Evolutionary conservation across 2,113 vertebrate species (phyloP).

Genomic region (Petroica traversi): DNA sequence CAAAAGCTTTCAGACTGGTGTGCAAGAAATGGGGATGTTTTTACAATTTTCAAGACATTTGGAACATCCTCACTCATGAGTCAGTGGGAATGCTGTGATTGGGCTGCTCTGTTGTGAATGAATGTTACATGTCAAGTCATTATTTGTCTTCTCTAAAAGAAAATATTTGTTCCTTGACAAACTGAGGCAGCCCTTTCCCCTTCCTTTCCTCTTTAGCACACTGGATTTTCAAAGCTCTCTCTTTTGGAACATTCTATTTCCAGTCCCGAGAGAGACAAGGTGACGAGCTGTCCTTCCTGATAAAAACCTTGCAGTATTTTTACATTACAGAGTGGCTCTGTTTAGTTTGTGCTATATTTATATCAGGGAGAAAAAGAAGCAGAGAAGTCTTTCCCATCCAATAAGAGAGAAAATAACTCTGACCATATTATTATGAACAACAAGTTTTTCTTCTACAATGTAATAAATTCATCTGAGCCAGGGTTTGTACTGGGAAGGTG

Average conservation of each 20-base stretch:
- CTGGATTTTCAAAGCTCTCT: slow-evolving; percentile 46
- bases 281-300: slow-evolving; percentile 53
- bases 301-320: slow-evolving; percentile 58
- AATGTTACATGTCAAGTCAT: slow-evolving; percentile 51
- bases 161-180: slow-evolving; percentile 57
- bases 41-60: slow-evolving; percentile 29
- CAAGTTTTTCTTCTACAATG: slow-evolving; percentile 33
- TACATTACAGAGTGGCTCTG: slow-evolving; percentile 65
- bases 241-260: slow-evolving; percentile 62
- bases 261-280: slow-evolving; percentile 49
- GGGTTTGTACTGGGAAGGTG: slow-evolving; percentile 45
- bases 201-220: slow-evolving; percentile 41
- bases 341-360: slow-evolving; percentile 63
- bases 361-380: not conserved
- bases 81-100: slow-evolving; percentile 29
- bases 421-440: slow-evolving; percentile 42
- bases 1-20: not conserved
- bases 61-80: slow-evolving; percentile 16
- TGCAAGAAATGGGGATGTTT: slow-evolving; percentile 10
- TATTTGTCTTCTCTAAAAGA: slow-evolving; percentile 54
- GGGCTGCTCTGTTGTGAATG: slow-evolving; percentile 31
- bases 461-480: slow-evolving; percentile 34
- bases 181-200: slow-evolving; percentile 17
- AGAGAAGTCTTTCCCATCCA: slow-evolving; percentile 59
- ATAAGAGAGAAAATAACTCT: slow-evolving; percentile 59